phyloP scores from a whole-genome alignment of 2,797 vertebrate species.

The Choloepus didactylus region DNA sequence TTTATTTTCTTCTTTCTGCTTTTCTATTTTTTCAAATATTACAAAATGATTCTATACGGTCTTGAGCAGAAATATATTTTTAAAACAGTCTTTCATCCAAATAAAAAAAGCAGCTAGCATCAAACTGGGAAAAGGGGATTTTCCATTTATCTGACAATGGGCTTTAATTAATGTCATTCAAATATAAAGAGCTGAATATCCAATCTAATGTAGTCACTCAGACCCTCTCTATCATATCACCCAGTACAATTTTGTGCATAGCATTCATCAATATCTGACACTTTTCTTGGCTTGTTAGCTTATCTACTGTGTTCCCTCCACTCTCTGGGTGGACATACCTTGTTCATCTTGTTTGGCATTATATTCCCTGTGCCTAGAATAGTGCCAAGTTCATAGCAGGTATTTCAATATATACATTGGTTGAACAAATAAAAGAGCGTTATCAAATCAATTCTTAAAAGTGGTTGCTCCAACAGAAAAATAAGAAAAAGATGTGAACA shows the following conservation, averaged over 20 bases:
- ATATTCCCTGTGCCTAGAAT: not conserved
- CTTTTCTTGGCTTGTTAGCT: not conserved
- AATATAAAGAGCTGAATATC: not conserved
- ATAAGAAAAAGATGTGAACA: not conserved
- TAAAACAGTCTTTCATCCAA: not conserved
- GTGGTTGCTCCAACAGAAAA: not conserved
- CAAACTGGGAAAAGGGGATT: not conserved
- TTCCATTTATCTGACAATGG: not conserved
- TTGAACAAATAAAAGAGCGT: not conserved
- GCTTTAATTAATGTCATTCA: not conserved
- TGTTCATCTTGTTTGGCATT: not conserved
- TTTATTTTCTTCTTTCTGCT: not conserved
- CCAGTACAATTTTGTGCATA: not conserved
- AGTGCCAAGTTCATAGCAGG: not conserved
- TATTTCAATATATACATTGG: not conserved
- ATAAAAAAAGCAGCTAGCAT: not conserved
- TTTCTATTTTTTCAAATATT: conserved; percentile 10
- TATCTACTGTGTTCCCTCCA: not conserved
- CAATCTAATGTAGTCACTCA: not conserved
- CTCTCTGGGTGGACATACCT: not conserved
- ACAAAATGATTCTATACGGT: not conserved
- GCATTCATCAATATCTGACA: not conserved
- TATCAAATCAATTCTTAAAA: not conserved
- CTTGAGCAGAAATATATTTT: not conserved
- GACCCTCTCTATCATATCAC: not conserved